Evolutionary conservation across 2,888 invertebrate species (phyloP), one percentile per base, ranked within the genome.

Genomic region (Reticulitermes lucifugus): DNA sequence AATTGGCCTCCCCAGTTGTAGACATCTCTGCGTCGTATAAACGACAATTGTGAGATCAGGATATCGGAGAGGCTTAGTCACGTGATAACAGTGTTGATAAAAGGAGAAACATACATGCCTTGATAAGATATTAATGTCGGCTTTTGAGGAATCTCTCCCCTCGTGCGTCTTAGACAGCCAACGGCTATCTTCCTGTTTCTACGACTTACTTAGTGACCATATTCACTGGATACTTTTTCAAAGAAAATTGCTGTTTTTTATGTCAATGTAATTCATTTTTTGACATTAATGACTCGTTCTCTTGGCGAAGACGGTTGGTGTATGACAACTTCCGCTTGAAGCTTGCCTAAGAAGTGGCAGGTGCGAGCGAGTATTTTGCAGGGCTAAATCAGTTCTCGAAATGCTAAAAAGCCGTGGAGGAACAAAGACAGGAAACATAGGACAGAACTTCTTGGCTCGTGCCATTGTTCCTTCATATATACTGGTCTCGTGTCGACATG

Each of bases 401-500:
- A 46, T 77, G 46, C 77, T 77, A 77, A 77, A 73, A 77, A 46
- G 77, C 6, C 14, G 3, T 25, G 35, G 25, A n/a, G 21, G 43
- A 77, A 77, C 43, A 73, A 46, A 77, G 77, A 77, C 77, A 77
- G 77, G 77, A 77, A 77, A 77, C 77, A 46, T 25, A 73, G 41
- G 77, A 77, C 41, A 46, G 77, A 77, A 46, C 10, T 65, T 75
- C 21, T 25, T 85, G 81, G 85, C 81, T 80, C 85, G 85, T 81
- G 81, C 85, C 81, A 60, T 73, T 81, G 85, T 29, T 79, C 29
- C 59, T 79, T 3, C 79, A 79, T 59, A 79, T 35, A 59, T 59
- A 79, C n/a, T 10, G 55, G 91, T 91, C 91, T 91, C 91, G 91
- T 91, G 91, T 91, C 91, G 91, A 91, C 91, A 91, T 91, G 91